These are phyloP conservation scores for Anabas testudineus DNA, from an alignment of 2,797 vertebrate species.

Conservation along the genomic window DNA sequence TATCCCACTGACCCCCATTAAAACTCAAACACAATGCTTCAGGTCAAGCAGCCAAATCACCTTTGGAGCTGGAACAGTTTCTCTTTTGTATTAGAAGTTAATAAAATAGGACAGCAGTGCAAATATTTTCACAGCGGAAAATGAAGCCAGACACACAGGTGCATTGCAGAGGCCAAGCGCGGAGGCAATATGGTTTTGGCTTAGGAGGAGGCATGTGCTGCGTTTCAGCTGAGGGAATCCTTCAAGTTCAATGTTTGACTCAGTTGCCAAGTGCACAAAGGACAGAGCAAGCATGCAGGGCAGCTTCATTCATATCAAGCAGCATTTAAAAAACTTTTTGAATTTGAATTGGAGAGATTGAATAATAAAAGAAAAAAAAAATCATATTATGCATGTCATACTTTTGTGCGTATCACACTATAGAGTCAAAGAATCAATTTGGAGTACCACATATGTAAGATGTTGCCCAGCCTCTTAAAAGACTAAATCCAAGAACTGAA, in stretches of 20 bases:
- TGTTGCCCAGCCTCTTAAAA: conserved; percentile 31
- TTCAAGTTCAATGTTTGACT: conserved; percentile 50
- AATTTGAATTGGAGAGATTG: conserved; percentile 6
- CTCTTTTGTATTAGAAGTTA: conserved; percentile 77
- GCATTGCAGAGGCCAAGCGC: conserved; percentile 65
- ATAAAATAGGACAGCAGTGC: conserved; percentile 74
- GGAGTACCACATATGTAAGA: conserved; percentile 20
- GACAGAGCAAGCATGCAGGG: background rate
- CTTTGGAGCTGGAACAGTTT: conserved; percentile 59
- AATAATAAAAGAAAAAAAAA: background rate
- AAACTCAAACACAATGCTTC: conserved; percentile 40
- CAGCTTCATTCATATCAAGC: conserved; percentile 11
- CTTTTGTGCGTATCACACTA: background rate
- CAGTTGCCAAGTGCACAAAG: conserved; percentile 28
- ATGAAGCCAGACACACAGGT: conserved; percentile 77
- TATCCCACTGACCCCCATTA: conserved; percentile 18
- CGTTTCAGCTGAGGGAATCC: conserved; percentile 43
- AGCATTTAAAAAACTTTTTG: conserved; percentile 7
- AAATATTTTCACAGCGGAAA: conserved; percentile 76
- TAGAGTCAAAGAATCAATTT: conserved; percentile 48
- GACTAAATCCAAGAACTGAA: conserved; percentile 22
- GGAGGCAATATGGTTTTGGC: conserved; percentile 60
- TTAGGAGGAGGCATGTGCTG: conserved; percentile 34
- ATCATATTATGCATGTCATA: too few relatives aligned
- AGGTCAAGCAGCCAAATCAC: conserved; percentile 38